These are phyloP conservation scores for Myocastor coypus DNA, from an alignment of 2,113 vertebrate genomes.

Conservation along the genomic window DNA sequence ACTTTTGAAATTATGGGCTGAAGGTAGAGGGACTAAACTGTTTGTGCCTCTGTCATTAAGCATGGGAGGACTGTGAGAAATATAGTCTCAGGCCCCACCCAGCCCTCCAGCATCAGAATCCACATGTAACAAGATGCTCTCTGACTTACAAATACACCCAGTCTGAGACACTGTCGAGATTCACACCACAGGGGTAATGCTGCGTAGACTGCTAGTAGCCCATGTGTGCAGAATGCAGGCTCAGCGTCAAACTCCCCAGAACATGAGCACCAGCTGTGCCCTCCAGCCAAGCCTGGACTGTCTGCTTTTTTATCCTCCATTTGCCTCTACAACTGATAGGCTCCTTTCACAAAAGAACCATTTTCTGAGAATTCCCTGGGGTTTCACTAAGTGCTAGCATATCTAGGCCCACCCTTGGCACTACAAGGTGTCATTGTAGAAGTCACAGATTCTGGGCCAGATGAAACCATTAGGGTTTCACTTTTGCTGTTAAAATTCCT, in stretches of 20 bases:
- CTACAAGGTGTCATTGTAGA: not conserved
- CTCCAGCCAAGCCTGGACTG: not conserved
- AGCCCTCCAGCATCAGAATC: not conserved
- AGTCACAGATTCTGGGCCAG: not conserved
- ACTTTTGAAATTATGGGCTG: not conserved
- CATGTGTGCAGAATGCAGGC: not conserved
- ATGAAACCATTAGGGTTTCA: not conserved
- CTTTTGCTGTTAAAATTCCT: not conserved
- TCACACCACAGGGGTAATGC: not conserved
- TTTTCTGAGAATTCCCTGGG: not conserved
- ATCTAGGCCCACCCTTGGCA: not conserved
- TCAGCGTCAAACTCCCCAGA: not conserved
- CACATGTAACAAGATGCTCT: not conserved
- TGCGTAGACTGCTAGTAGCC: not conserved
- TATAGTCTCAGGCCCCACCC: not conserved
- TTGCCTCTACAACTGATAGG: not conserved
- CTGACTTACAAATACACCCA: not conserved
- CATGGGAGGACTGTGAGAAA: not conserved
- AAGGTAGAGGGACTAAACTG: not conserved
- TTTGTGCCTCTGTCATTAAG: not conserved
- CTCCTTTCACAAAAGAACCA: not conserved
- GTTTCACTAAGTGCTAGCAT: not conserved
- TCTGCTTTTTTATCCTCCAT: not conserved
- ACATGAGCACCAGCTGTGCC: not conserved
- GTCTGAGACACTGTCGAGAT: not conserved